phyloP scores from a whole-genome alignment of 2,113 vertebrate species.

The Sterrhoptilus dennistouni region DNA sequence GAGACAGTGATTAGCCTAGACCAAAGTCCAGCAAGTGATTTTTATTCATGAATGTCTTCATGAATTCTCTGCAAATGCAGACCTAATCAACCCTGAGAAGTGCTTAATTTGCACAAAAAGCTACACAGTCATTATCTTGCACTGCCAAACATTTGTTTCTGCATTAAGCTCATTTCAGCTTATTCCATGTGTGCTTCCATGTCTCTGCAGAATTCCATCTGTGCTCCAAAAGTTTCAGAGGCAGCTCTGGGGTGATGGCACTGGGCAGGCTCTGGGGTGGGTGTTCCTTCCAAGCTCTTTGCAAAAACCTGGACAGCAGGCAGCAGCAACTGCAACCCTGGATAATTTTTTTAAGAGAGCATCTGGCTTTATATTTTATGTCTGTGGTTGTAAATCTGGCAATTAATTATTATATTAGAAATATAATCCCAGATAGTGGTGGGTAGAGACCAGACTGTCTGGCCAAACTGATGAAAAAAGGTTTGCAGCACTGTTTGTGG shows the following conservation, averaged over 20 bases:
- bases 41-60: constrained; percentile 8
- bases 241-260: not conserved
- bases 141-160: not conserved
- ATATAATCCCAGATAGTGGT: not conserved
- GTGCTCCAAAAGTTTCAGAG: not conserved
- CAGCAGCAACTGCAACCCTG: not conserved
- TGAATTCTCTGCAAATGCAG: not conserved
- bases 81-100: constrained; percentile 15
- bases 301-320: not conserved
- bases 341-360: not conserved
- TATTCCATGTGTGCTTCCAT: not conserved
- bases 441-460: not conserved
- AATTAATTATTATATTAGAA: not conserved
- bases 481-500: not conserved
- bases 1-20: not conserved
- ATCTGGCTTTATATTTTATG: not conserved
- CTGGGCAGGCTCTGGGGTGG: rapidly evolving
- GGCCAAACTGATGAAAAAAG: not conserved
- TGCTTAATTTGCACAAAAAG: constrained; percentile 8
- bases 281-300: not conserved
- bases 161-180: not conserved
- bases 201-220: not conserved
- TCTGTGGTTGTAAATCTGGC: not conserved
- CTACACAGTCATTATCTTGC: not conserved
- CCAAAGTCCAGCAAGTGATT: not conserved